Percentiles rank a stretch among this genome's conserved stretches.
Evolutionary conservation across 2,888 invertebrate genomes (phyloP).

Genomic region (Nowickia ferox): DNA sequence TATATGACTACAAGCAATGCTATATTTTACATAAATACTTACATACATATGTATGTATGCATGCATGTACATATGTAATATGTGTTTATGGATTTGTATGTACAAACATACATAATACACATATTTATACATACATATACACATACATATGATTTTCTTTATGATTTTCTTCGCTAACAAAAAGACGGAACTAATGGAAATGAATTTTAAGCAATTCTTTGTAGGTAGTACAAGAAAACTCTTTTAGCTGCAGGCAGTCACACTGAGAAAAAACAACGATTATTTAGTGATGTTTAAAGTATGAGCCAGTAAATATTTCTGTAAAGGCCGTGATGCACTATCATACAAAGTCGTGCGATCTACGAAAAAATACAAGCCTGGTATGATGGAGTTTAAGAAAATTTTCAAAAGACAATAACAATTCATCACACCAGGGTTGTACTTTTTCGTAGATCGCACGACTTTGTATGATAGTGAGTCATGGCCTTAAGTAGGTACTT

Average conservation of each 20-base stretch:
- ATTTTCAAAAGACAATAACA: too few species aligned
- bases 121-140: background rate
- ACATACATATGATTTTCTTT: background rate
- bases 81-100: background rate
- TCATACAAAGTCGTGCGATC: too few species aligned
- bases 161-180: constrained; percentile 3
- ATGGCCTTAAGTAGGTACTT: too few species aligned
- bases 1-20: constrained; percentile 43
- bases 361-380: too few species aligned
- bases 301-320: background rate
- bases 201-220: constrained; percentile 19
- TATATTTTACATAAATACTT: background rate
- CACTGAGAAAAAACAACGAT: constrained; percentile 20
- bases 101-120: background rate
- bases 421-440: too few species aligned
- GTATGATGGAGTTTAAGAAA: too few species aligned
- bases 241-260: constrained; percentile 3
- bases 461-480: too few species aligned
- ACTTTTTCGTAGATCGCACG: too few species aligned
- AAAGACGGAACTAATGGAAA: constrained; percentile 49
- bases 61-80: background rate
- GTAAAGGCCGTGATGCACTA: too few species aligned
- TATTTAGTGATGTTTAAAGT: constrained; percentile 40
- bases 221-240: background rate
- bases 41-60: background rate